Evolutionary conservation across 1,140 invertebrate genomes (phyloP).

Genomic region (Drosophila simulans): DNA sequence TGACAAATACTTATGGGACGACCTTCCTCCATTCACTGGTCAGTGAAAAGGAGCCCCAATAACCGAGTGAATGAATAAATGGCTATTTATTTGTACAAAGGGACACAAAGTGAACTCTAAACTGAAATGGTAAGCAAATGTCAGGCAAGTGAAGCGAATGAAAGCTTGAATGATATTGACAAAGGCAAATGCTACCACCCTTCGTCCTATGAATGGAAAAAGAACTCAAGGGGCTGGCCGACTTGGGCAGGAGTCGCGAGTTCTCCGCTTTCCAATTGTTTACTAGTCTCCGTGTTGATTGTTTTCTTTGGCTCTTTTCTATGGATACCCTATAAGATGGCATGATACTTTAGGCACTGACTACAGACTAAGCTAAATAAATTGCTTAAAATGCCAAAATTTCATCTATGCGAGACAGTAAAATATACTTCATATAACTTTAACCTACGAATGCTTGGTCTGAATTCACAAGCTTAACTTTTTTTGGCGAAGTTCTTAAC

Average conservation of each 20-base stretch:
- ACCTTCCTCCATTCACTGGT: slow-evolving; percentile 19
- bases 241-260: slow-evolving; percentile 33
- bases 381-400: too few species aligned
- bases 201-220: slow-evolving; percentile 6
- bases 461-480: too few species aligned
- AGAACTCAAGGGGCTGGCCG: slow-evolving; percentile 39
- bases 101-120: slow-evolving; percentile 20
- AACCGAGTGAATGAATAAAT: slow-evolving; percentile 48
- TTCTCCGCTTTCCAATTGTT: slow-evolving; percentile 43
- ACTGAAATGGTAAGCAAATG: slow-evolving; percentile 47
- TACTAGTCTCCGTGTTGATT: slow-evolving; percentile 26
- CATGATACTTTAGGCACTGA: background rate
- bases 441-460: too few species aligned
- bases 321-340: slow-evolving; percentile 10
- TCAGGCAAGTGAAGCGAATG: slow-evolving; percentile 27
- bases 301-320: slow-evolving; percentile 9
- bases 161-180: slow-evolving; percentile 53
- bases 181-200: slow-evolving; percentile 34
- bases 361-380: background rate
- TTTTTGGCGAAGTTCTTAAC: too few species aligned
- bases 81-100: slow-evolving; percentile 39
- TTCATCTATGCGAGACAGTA: too few species aligned
- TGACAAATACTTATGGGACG: slow-evolving; percentile 28
- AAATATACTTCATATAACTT: too few species aligned
- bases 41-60: slow-evolving; percentile 31